A percentile compares a stretch with the other conserved stretches of the same genome.
Conservation (phyloP, 2,797 vertebrate genomes). For the Eurystomus glaucurus region DNA sequence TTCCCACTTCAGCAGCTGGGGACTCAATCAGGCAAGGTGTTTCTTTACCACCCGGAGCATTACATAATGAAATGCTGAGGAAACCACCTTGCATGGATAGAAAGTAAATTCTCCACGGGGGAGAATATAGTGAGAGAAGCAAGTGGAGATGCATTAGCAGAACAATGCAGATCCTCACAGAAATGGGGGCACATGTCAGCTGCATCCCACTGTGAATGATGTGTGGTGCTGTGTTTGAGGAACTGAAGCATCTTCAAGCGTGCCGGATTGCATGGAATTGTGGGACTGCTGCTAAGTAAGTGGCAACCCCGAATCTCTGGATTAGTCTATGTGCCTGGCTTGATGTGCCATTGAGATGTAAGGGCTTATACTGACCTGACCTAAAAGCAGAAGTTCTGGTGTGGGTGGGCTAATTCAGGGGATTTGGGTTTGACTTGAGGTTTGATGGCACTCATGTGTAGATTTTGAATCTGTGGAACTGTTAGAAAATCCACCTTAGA, state of each 20-base stretch:
- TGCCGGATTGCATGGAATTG: background rate
- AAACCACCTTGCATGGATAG: background rate
- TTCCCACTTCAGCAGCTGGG: conserved; percentile 23
- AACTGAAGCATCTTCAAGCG: background rate
- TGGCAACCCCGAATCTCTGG: fast-evolving
- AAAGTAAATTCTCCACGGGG: conserved; percentile 2
- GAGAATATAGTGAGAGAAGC: background rate
- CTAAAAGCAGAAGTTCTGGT: background rate
- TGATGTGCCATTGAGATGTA: background rate
- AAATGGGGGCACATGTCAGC: conserved; percentile 26
- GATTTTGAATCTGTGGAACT: background rate
- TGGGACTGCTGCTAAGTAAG: background rate
- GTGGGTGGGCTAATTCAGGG: background rate
- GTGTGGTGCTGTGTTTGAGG: background rate
- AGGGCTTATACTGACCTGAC: background rate
- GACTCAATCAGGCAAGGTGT: conserved; percentile 45
- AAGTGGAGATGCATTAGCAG: conserved; percentile 24
- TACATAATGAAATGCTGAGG: background rate
- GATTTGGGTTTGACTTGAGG: background rate
- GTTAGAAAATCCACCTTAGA: background rate
- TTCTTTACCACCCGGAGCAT: background rate
- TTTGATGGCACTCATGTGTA: fast-evolving
- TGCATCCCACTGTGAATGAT: conserved; percentile 33
- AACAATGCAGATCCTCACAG: conserved; percentile 11
- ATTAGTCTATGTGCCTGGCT: background rate